Percentiles rank a stretch among this genome's conserved stretches.
These are phyloP conservation scores for Zophobas atratus DNA, from an alignment of 1,140 invertebrate genomes.

Conservation along the genomic window DNA sequence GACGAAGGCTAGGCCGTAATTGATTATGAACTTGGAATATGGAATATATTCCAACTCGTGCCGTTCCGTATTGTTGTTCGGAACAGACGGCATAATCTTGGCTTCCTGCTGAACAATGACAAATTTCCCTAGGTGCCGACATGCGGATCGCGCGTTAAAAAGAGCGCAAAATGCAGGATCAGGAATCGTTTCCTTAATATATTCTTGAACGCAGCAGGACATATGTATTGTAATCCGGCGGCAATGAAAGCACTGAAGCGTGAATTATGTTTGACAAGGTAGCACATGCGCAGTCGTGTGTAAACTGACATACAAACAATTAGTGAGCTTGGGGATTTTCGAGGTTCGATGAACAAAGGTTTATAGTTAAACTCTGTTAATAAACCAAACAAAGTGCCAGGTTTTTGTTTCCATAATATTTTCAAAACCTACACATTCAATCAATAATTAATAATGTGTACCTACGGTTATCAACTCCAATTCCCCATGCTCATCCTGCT, in stretches of 20 bases:
- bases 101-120: background rate
- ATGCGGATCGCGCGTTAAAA: conserved; percentile 4
- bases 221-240: conserved; percentile 32
- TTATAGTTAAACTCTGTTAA: conserved; percentile 41
- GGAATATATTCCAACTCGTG: conserved; percentile 10
- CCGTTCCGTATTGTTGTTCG: background rate
- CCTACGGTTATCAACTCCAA: background rate
- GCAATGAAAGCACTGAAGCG: conserved; percentile 38
- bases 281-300: conserved; percentile 39
- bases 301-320: conserved; percentile 44
- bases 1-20: conserved; percentile 26
- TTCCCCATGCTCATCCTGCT: background rate
- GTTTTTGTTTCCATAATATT: conserved; percentile 25
- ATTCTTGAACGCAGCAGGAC: conserved; percentile 40
- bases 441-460: conserved; percentile 12
- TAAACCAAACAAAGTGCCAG: conserved; percentile 22
- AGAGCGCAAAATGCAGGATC: conserved; percentile 15
- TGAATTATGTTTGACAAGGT: conserved; percentile 41
- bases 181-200: conserved; percentile 23
- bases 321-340: conserved; percentile 41
- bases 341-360: conserved; percentile 40
- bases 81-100: background rate
- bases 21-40: conserved; percentile 9
- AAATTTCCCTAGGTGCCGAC: conserved; percentile 3
- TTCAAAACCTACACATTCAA: conserved; percentile 20